A percentile compares a stretch with the other conserved stretches of the same genome.
Conservation (phyloP, 2,888 invertebrate species). For the Archips xylosteana region DNA sequence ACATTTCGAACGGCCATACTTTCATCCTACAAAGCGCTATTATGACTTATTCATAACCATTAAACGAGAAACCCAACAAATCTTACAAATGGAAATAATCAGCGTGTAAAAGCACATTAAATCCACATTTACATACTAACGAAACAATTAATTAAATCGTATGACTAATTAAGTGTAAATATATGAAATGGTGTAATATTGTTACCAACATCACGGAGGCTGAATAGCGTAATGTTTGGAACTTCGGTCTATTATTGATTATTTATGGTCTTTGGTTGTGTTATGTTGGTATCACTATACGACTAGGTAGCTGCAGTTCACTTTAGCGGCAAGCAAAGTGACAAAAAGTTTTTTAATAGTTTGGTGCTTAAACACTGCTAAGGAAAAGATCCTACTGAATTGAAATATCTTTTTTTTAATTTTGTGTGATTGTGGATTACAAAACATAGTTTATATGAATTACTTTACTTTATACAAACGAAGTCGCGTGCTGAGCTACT, state of each 20-base stretch:
- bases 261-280: constrained; percentile 52
- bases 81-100: constrained; percentile 35
- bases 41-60: constrained; percentile 24
- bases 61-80: constrained; percentile 18
- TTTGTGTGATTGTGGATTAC: too few species aligned
- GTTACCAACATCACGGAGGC: constrained; percentile 48
- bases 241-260: constrained; percentile 50
- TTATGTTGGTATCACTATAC: constrained; percentile 18
- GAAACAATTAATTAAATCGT: constrained; percentile 33
- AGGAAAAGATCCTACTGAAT: too few species aligned
- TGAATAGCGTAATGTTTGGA: constrained; percentile 52
- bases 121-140: constrained; percentile 38
- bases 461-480: background rate
- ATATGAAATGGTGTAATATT: constrained; percentile 16
- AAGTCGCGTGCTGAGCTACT: background rate
- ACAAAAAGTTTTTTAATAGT: too few species aligned
- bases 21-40: background rate
- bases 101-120: constrained; percentile 32
- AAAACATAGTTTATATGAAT: background rate
- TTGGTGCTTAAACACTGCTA: too few species aligned
- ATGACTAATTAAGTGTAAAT: constrained; percentile 38
- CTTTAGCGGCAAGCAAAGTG: background rate
- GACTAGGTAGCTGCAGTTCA: background rate
- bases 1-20: background rate
- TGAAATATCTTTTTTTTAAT: too few species aligned